These are phyloP conservation scores for Microcebus lehilahytsara DNA, from an alignment of 2,113 vertebrate species.

Conservation along the genomic window DNA sequence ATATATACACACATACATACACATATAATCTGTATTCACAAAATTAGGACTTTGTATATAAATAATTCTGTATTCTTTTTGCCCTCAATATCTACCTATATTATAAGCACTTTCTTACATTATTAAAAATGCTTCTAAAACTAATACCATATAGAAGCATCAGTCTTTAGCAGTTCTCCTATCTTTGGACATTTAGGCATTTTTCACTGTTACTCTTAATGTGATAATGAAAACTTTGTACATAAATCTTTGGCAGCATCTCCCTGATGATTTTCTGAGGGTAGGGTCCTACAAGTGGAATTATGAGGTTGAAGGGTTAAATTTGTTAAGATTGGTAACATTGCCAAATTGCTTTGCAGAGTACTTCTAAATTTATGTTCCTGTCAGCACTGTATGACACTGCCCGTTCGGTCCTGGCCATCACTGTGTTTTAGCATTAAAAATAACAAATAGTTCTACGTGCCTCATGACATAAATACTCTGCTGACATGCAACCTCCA, in stretches of 20 bases:
- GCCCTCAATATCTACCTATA: neutral
- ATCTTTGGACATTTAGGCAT: neutral
- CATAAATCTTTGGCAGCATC: neutral
- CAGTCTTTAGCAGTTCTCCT: neutral
- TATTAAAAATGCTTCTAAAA: neutral
- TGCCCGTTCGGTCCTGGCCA: neutral
- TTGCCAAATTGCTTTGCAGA: neutral
- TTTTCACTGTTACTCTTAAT: neutral
- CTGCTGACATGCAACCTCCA: neutral
- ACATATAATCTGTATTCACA: neutral
- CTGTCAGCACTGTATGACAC: neutral
- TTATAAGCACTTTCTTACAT: neutral
- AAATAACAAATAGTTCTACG: neutral
- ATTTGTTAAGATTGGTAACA: neutral
- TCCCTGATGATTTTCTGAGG: neutral
- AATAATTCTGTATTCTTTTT: neutral
- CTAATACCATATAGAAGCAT: neutral
- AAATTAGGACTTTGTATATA: neutral
- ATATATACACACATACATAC: fast-evolving
- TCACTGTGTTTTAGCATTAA: neutral
- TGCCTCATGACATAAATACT: neutral
- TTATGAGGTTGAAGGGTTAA: neutral
- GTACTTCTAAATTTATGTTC: neutral
- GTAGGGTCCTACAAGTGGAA: neutral
- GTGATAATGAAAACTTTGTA: neutral